Conservation (phyloP, 2,888 invertebrate genomes). For the Epinotia brunnichana region DNA sequence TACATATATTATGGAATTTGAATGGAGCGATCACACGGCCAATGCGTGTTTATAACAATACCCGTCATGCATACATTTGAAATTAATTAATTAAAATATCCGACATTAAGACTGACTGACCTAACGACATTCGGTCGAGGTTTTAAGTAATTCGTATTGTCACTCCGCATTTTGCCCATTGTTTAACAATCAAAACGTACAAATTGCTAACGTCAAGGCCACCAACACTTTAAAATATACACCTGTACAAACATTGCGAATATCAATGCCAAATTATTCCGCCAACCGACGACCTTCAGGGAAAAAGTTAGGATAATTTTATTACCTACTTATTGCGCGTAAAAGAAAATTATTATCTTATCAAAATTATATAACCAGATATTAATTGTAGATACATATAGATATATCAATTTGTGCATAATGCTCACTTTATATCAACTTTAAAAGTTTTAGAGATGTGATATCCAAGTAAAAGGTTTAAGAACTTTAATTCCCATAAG, state of each 20-base stretch:
- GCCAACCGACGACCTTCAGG: constrained; percentile 30
- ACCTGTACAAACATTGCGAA: constrained; percentile 43
- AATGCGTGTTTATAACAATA: constrained; percentile 32
- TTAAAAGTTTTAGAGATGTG: background rate
- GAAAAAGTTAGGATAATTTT: constrained; percentile 31
- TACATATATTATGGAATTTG: constrained; percentile 24
- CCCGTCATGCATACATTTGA: constrained; percentile 32
- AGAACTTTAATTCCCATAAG: too few relatives aligned
- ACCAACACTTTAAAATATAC: constrained; percentile 39
- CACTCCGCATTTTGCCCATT: constrained; percentile 23
- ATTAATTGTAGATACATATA: background rate
- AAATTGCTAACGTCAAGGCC: constrained; percentile 41
- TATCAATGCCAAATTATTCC: constrained; percentile 38
- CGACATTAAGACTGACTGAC: constrained; percentile 20
- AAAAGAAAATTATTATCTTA: constrained; percentile 33
- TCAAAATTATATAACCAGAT: constrained; percentile 28
- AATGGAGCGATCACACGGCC: constrained; percentile 17
- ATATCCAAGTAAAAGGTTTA: too few relatives aligned
- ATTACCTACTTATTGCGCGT: constrained; percentile 19
- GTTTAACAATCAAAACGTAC: constrained; percentile 43
- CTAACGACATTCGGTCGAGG: constrained; percentile 13
- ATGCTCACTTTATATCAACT: background rate
- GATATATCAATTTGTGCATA: background rate
- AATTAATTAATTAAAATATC: constrained; percentile 32
- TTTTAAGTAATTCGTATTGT: background rate